These are phyloP conservation scores for Halichoeres trimaculatus DNA, from an alignment of 2,113 vertebrate species.

Conservation along the genomic window DNA sequence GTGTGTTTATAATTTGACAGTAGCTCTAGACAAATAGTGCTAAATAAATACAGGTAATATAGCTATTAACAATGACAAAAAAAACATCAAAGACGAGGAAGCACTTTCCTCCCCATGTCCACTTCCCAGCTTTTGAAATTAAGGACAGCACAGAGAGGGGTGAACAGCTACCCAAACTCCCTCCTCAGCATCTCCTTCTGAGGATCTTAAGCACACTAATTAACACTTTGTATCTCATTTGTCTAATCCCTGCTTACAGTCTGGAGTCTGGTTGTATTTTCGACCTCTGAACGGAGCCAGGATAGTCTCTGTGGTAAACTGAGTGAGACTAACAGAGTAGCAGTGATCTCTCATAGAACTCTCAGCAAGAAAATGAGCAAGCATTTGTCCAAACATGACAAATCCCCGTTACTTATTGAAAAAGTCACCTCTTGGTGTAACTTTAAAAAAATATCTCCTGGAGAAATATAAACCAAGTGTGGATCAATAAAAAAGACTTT, in stretches of 20 bases:
- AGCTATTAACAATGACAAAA: too few relatives aligned
- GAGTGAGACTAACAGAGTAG: not conserved
- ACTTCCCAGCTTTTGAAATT: too few relatives aligned
- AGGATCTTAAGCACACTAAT: not conserved
- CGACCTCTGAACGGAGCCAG: not conserved
- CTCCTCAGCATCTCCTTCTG: not conserved
- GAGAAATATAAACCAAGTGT: slow-evolving; percentile 9
- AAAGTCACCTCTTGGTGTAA: not conserved
- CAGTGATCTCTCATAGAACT: slow-evolving; percentile 5
- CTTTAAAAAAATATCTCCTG: not conserved
- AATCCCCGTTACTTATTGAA: not conserved
- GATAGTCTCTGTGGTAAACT: not conserved
- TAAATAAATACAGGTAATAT: too few relatives aligned
- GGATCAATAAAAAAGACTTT: not conserved
- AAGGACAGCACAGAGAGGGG: too few relatives aligned
- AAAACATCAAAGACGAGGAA: too few relatives aligned
- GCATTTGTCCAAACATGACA: slow-evolving; percentile 14
- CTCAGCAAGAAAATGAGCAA: slow-evolving; percentile 1
- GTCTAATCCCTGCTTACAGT: not conserved
- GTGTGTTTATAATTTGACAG: too few relatives aligned
- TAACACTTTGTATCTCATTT: not conserved
- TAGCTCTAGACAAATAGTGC: too few relatives aligned
- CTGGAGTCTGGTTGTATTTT: not conserved
- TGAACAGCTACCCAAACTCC: too few relatives aligned
- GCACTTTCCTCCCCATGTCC: too few relatives aligned